These are phyloP conservation scores for Lottia scabra DNA, from an alignment of 2,888 invertebrate genomes.

Conservation along the genomic window DNA sequence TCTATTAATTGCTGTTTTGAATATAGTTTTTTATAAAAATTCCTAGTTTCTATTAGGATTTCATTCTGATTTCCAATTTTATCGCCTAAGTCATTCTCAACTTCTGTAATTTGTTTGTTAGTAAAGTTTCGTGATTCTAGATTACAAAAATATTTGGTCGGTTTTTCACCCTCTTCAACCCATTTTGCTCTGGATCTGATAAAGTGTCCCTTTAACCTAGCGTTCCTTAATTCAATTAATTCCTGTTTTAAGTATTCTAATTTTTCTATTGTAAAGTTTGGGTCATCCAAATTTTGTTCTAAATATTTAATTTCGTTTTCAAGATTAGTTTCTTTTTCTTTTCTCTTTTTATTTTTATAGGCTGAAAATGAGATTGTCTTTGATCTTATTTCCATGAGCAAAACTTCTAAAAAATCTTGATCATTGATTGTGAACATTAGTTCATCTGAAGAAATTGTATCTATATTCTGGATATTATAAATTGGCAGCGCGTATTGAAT, in stretches of 20 bases:
- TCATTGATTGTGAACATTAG: slow-evolving; percentile 8
- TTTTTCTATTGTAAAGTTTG: background rate
- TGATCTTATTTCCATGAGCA: slow-evolving; percentile 15
- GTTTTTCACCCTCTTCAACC: too few relatives aligned
- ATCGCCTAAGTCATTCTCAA: too few relatives aligned
- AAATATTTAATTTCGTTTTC: slow-evolving; percentile 5
- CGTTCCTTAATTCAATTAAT: background rate
- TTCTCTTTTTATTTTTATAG: slow-evolving; percentile 11
- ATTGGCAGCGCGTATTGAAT: background rate
- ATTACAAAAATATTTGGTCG: too few relatives aligned
- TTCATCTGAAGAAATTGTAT: background rate
- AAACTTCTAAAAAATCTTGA: slow-evolving; percentile 7
- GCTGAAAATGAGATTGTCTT: slow-evolving; percentile 17
- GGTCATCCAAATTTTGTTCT: background rate
- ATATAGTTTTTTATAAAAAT: slow-evolving; percentile 14
- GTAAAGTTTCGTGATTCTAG: too few relatives aligned
- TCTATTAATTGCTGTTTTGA: too few relatives aligned
- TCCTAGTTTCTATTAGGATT: background rate
- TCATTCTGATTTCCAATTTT: background rate
- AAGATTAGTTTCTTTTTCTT: background rate
- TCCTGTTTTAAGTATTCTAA: slow-evolving; percentile 2
- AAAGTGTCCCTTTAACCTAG: too few relatives aligned
- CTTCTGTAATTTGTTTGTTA: too few relatives aligned
- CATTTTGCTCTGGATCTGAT: too few relatives aligned
- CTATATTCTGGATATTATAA: background rate